These are phyloP conservation scores for Podarcis raffonei DNA, from an alignment of 2,113 vertebrate genomes.

Conservation along the genomic window DNA sequence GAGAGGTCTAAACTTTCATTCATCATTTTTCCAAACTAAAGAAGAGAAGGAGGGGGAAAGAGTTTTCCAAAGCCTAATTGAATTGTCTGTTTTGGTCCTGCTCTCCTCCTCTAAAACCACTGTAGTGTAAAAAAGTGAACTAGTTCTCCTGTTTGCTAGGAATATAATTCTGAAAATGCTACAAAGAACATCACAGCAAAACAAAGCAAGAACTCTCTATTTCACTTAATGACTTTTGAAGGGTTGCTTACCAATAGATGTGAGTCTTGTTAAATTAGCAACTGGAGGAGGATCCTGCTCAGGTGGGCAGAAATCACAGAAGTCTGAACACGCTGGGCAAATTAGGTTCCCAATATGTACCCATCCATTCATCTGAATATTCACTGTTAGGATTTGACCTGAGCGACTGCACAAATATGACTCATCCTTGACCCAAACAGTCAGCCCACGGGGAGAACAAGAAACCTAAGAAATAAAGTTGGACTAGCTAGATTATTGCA, in stretches of 20 bases:
- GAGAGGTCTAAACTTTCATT: background rate
- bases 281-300: slow-evolving; percentile 83
- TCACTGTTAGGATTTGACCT: slow-evolving; percentile 86
- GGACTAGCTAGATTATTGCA: background rate
- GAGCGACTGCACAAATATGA: slow-evolving; percentile 80
- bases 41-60: background rate
- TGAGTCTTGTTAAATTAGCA: slow-evolving; percentile 80
- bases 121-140: background rate
- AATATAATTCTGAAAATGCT: background rate
- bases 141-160: background rate
- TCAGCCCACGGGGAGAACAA: slow-evolving; percentile 85
- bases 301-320: slow-evolving; percentile 88
- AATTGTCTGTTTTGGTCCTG: too few species aligned
- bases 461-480: slow-evolving; percentile 75
- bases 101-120: background rate
- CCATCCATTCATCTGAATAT: slow-evolving; percentile 87
- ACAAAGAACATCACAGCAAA: background rate
- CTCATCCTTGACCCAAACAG: slow-evolving; percentile 85
- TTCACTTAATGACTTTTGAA: background rate
- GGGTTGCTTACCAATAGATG: slow-evolving; percentile 78
- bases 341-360: slow-evolving; percentile 89
- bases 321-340: slow-evolving; percentile 88
- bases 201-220: background rate
- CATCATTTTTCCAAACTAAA: background rate
- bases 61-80: background rate